Base-by-base conservation (phyloP, 2,113 vertebrate species). In the Mus spicilegus region DNA sequence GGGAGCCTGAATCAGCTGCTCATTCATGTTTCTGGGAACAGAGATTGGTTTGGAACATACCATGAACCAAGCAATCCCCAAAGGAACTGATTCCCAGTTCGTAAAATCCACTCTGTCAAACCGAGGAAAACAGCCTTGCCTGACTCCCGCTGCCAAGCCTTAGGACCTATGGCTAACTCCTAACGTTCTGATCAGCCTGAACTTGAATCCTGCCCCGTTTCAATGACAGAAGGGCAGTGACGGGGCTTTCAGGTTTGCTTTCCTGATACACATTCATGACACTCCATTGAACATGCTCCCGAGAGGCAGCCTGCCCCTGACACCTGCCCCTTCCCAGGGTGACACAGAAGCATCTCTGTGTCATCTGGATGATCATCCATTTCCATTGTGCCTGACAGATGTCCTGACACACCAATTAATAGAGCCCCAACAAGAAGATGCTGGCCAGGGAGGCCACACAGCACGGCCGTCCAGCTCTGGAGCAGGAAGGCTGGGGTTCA, bases 401-500 rank as follows among this genome's bases (percentile, higher is more conserved):
- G 95, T 97, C 96, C 96, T 42, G 90, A 97, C 96, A 95, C 70
- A 30, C 67, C 96, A 97, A 97, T 97, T 96, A 97, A 98, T 95
- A 97, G 96, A 95, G 81, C 85, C 61, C 86, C 69, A 42, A 51
- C 89, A 95, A 95, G 94, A 28, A 82, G 90, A 81, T 78, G 85
- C 56, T n/a, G 85, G 72, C 80, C 72, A 46, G 96, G 96, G 94
- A 96, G 84, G 90, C 94, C 94, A 90, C 95, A n/a, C 0, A 14
- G 69, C 39, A 1, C 0, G 16, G 75, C 5, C 70, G 51, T 82
- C 51, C 3, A 4, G 58, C 86, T n/a, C 58, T 5, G 72, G 77
- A 75, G 51, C 94, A 22, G 77, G 54, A 7, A 12, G 49, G 63
- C 63, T 89, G 63, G 49, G 20, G 19, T 56, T 82, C 93, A 10